Base-by-base conservation (phyloP, 2,888 invertebrate species). In the Anorthoa munda region DNA sequence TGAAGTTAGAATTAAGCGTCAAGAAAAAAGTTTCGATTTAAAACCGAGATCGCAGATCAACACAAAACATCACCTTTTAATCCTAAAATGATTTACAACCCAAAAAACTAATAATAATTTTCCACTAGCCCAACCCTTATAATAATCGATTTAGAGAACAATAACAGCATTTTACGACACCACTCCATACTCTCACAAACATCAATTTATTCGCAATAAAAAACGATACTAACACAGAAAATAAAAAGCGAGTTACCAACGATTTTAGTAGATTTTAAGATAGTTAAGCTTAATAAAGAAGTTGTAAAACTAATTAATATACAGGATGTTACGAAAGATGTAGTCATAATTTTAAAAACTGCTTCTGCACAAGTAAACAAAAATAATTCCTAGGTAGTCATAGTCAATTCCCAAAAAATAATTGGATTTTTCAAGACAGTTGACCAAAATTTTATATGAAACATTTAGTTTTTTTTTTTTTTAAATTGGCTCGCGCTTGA, bases 271-370 rank as follows among this genome's bases (percentile, higher is more conserved):
- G 91, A 91, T 92, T 94, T 93, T 90, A 73, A 89, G 89, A 79
- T 66, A 90, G 92, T 95, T 93, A 94, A 93, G 84, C 89, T 90
- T 94, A 94, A 95, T 95, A 92, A 94, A 95, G 92, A 87, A 93
- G 92, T 90, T 93, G 93, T 96, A 93, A 96, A 95, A 94, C 92
- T 95, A 95, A 95, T 95, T 94, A 55, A 55, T 23, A 94, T 89
- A 39, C 39, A 39, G 39, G 9, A 39, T 39, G 39, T 39, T 9
- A 9, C 39, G 39, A 39, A 9, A 39, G 5, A 9, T 39, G 7
- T 39, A 1, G 39, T 39, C 39, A 39, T 39, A 31, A 39, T 39
- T 39, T 39, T 39, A 39, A 31, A 31, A 7, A 39, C 9, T 39
- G 39, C 39, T 39, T 39, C 39, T 9, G 39, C 39, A 1, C 39